Conservation (phyloP, 2,113 vertebrate species). For the Odontesthes bonariensis region DNA sequence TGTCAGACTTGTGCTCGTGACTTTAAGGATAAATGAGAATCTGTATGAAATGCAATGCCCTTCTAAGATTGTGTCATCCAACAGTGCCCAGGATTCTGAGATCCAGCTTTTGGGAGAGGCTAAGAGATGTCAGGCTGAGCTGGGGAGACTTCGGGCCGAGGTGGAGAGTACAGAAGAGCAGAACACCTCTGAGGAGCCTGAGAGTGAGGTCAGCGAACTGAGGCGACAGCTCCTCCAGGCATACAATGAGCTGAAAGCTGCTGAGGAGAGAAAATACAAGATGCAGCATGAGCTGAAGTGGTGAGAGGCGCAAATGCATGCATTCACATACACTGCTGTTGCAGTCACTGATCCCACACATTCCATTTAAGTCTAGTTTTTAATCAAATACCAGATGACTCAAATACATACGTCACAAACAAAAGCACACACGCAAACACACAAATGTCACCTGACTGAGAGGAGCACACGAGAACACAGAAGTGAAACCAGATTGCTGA, state of each 20-base stretch:
- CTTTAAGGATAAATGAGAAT: neutral
- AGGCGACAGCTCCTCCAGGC: conserved; percentile 70
- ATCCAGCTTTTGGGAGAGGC: conserved; percentile 85
- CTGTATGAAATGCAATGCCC: neutral
- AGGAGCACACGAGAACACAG: conserved; percentile 77
- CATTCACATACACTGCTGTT: conserved; percentile 1
- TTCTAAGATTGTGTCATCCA: conserved; percentile 7
- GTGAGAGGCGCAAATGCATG: conserved; percentile 41
- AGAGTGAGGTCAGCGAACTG: conserved; percentile 71
- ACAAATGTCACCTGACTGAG: neutral
- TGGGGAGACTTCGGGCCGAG: conserved; percentile 79
- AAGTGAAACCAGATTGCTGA: conserved; percentile 72
- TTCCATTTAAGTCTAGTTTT: conserved; percentile 21
- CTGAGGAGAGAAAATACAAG: conserved; percentile 65
- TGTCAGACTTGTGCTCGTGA: neutral
- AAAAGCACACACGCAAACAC: conserved; percentile 2
- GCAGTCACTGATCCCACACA: neutral
- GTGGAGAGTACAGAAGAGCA: conserved; percentile 56
- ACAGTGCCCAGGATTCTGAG: conserved; percentile 89
- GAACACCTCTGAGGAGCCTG: conserved; percentile 57
- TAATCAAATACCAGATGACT: conserved; percentile 2
- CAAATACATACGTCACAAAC: neutral
- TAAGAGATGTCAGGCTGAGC: conserved; percentile 77
- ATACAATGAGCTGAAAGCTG: conserved; percentile 63
- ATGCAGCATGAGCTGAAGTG: conserved; percentile 63